Evolutionary conservation across 2,113 vertebrate species (phyloP).

Genomic region (Crotalus viridis): DNA sequence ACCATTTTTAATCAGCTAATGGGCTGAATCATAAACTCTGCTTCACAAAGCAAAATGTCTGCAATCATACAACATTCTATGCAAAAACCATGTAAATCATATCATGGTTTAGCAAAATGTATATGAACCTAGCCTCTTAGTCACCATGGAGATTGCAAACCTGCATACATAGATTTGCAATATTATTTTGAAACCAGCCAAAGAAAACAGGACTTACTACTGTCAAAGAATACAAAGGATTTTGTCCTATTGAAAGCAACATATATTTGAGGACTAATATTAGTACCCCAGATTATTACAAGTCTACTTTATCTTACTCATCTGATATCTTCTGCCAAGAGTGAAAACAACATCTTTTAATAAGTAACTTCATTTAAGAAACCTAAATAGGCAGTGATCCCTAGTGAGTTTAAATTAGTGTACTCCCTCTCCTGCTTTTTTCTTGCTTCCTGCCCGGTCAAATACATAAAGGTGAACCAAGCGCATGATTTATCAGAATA

Average conservation of each 20-base stretch:
- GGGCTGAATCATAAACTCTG: background rate
- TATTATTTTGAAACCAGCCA: background rate
- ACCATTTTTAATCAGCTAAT: background rate
- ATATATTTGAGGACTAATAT: accelerated
- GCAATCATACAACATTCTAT: background rate
- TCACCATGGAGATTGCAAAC: background rate
- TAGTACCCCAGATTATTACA: background rate
- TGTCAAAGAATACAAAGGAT: background rate
- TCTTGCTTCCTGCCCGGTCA: background rate
- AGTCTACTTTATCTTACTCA: background rate
- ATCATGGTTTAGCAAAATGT: background rate
- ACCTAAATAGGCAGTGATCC: background rate
- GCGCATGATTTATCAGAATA: background rate
- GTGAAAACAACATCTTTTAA: background rate
- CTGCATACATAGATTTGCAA: background rate
- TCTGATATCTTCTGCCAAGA: background rate
- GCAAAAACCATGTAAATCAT: background rate
- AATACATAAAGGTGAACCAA: background rate
- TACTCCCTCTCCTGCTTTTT: background rate
- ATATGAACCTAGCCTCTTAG: background rate
- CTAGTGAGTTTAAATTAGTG: background rate
- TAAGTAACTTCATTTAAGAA: background rate
- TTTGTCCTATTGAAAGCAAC: background rate
- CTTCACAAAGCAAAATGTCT: background rate
- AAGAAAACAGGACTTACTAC: background rate